Evolutionary conservation across 2,797 vertebrate species (phyloP), one percentile per base, ranked within the genome.

Genomic region (Luscinia luscinia): DNA sequence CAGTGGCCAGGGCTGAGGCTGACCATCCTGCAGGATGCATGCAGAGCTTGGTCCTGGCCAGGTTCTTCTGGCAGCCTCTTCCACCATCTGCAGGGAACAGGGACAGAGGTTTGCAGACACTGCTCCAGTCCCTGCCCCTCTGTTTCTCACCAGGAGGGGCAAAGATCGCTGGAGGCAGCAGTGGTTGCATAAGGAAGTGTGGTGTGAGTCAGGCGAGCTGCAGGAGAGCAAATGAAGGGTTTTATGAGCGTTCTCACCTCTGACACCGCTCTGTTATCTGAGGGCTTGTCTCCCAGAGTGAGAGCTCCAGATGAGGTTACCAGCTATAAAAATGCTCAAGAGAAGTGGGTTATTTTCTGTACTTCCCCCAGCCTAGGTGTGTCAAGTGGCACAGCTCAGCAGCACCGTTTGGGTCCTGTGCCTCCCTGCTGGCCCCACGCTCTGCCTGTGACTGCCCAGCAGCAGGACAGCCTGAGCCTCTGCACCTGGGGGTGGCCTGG

Each of bases 351-450:
- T 87, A 7, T 81, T 77, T 72, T 64, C 73, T 59, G 11, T 77
- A 0, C n/a, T 76, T 76, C 27, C 36, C 51, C 30, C 32, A 55
- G 5, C 15, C 8, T 15, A 28, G 57, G 43, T 87, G 55, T 58
- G 40, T 66, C 11, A 10, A 51, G 81, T 69, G 57, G 55, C 22
- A 59, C 41, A 24, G 41, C 20, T 63, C 2, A 1, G 38, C 9
- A 21, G 38, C 2, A 8, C 36, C 16, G 6, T 22, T 3, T 3
- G 27, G 0, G 3, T 62, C 32, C 64, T 36, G 64, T 11, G 5
- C 19, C 32, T 70, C 38, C 38, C 40, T 17, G 45, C 51, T 5
- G 7, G 55, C 54, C 55, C 41, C 0, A 0, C 0, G 0, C 43
- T 68, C 59, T 72, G 43, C 64, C 43, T 0, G 0, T 27, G 73